Evolutionary conservation across 1,140 invertebrate species (phyloP).

Genomic region (Aphaenogaster floridana): DNA sequence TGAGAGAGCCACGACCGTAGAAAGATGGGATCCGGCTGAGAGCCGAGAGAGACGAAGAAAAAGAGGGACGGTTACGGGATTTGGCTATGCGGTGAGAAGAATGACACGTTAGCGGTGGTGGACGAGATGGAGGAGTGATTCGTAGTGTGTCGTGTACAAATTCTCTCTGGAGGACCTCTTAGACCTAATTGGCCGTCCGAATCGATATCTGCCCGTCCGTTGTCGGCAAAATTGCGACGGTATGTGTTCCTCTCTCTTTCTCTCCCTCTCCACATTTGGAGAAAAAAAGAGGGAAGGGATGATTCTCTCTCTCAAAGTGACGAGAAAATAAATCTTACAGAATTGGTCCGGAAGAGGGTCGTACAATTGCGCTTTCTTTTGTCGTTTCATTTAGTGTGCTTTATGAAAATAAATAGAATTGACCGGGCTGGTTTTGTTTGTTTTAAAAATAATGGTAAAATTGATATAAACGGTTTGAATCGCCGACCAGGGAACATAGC

Average conservation of each 20-base stretch:
- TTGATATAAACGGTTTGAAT: conserved; percentile 43
- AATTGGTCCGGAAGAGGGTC: conserved; percentile 13
- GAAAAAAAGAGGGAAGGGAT: conserved; percentile 33
- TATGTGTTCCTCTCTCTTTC: conserved; percentile 58
- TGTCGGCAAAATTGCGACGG: conserved; percentile 53
- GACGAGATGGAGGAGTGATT: conserved; percentile 40
- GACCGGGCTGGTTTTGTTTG: conserved; percentile 16
- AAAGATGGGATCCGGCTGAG: conserved; percentile 53
- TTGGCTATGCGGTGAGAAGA: conserved; percentile 55
- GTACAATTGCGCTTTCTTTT: conserved; percentile 45
- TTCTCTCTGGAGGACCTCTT: conserved; percentile 84
- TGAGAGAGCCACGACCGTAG: conserved; percentile 59
- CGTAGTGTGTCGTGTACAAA: conserved; percentile 68
- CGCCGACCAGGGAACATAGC: background rate
- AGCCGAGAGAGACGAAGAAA: background rate
- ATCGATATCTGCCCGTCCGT: conserved; percentile 81
- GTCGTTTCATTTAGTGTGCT: conserved; percentile 42
- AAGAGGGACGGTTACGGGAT: conserved; percentile 19
- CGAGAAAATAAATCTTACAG: conserved; percentile 57
- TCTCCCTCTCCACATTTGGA: conserved; percentile 17
- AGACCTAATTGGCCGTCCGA: conserved; percentile 85
- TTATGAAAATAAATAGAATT: conserved; percentile 54
- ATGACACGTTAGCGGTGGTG: conserved; percentile 60
- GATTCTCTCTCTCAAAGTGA: conserved; percentile 29
- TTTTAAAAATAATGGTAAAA: conserved; percentile 42